Percentiles rank a stretch among this genome's conserved stretches.
phyloP scores from a whole-genome alignment of 2,888 invertebrate genomes.

The Meandrusa payeni region DNA sequence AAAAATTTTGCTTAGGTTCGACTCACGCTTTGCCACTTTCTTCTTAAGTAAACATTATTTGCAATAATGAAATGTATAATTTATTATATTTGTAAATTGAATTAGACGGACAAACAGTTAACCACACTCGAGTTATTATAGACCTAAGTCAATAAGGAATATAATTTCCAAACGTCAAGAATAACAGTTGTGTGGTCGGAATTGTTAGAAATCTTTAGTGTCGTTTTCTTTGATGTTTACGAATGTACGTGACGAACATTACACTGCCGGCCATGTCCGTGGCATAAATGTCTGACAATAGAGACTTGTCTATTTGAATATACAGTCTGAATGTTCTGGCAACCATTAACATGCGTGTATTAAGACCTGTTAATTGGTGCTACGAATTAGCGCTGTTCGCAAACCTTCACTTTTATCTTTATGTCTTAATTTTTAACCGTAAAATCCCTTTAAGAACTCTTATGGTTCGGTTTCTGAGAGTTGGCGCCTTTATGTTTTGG shows the following conservation, averaged over 20 bases:
- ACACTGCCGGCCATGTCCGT: slow-evolving; percentile 38
- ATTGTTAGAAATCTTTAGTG: slow-evolving; percentile 37
- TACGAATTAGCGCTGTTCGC: slow-evolving; percentile 58
- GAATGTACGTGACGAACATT: slow-evolving; percentile 47
- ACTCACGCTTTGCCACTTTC: slow-evolving; percentile 1
- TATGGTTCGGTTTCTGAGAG: slow-evolving; percentile 33
- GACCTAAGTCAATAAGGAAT: slow-evolving; percentile 27
- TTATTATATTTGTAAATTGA: slow-evolving; percentile 15
- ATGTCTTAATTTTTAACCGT: slow-evolving; percentile 59
- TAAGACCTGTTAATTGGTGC: slow-evolving; percentile 61
- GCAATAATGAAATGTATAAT: slow-evolving; percentile 7
- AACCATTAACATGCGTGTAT: slow-evolving; percentile 27
- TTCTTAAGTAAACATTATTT: slow-evolving; percentile 4
- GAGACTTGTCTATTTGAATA: slow-evolving; percentile 45
- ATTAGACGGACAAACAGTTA: slow-evolving; percentile 22
- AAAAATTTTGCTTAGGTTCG: too few species aligned
- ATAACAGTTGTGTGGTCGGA: slow-evolving; percentile 31
- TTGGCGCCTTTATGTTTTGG: slow-evolving; percentile 20
- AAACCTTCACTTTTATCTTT: slow-evolving; percentile 51
- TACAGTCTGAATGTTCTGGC: slow-evolving; percentile 44
- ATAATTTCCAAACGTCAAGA: slow-evolving; percentile 30
- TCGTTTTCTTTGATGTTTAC: slow-evolving; percentile 46
- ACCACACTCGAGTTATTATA: slow-evolving; percentile 15
- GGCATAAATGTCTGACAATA: slow-evolving; percentile 58
- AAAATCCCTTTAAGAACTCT: slow-evolving; percentile 40